Conservation (phyloP, 2,113 vertebrate species). For the Corvus moneduloides region DNA sequence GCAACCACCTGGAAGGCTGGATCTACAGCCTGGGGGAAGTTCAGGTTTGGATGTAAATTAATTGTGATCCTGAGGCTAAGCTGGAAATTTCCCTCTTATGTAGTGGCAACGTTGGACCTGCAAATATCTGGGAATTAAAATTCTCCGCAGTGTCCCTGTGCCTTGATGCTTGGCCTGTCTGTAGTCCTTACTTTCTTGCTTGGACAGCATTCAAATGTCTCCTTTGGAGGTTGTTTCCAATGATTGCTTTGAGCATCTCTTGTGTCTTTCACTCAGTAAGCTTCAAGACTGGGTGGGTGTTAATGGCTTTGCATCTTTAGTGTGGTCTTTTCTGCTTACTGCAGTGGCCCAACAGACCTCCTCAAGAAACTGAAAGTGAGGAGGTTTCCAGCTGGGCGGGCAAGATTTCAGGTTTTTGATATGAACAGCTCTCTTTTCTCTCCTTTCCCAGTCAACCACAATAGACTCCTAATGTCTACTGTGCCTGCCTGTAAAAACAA, state of each 20-base stretch:
- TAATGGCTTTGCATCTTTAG: neutral
- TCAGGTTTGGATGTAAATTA: neutral
- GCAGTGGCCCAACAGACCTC: neutral
- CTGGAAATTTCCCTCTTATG: neutral
- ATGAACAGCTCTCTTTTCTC: neutral
- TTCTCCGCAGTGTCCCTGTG: neutral
- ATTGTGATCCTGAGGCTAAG: neutral
- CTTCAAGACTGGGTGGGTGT: neutral
- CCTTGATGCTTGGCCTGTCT: neutral
- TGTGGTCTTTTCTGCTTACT: neutral
- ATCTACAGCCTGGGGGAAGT: neutral
- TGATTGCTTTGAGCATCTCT: neutral
- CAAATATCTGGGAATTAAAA: neutral
- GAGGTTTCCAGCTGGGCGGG: neutral
- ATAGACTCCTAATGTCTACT: neutral
- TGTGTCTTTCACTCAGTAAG: neutral
- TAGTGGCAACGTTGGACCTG: neutral
- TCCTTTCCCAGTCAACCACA: neutral
- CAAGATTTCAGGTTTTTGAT: neutral
- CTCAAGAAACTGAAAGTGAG: neutral
- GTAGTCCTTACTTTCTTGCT: neutral
- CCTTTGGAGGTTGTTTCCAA: neutral
- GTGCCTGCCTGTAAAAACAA: neutral
- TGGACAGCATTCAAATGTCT: neutral
- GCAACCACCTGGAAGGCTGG: neutral